Evolutionary conservation across 2,797 vertebrate species (phyloP).

Genomic region (Ibycter americanus): DNA sequence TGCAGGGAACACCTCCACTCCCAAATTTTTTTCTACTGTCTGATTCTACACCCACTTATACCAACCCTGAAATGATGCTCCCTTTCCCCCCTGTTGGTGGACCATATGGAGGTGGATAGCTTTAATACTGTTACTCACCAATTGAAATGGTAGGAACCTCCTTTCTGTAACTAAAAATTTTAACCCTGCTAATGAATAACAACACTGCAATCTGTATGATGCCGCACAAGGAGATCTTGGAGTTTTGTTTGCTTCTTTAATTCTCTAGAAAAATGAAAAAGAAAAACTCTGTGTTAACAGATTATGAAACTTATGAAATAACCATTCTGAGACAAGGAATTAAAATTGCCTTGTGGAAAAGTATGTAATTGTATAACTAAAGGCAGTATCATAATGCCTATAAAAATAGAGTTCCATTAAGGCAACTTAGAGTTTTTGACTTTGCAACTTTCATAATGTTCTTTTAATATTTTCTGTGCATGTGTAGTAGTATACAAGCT

Average conservation of each 20-base stretch:
- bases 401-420: neutral
- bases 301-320: neutral
- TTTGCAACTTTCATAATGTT: neutral
- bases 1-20: neutral
- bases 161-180: neutral
- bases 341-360: neutral
- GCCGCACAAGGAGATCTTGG: neutral
- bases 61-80: neutral
- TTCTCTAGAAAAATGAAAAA: neutral
- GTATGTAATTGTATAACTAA: neutral
- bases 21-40: neutral
- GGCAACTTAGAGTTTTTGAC: neutral
- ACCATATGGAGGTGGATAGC: neutral
- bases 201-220: neutral
- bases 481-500: neutral
- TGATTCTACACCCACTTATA: neutral
- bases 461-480: neutral
- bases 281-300: neutral
- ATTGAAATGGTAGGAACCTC: neutral
- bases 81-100: neutral
- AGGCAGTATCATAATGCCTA: neutral
- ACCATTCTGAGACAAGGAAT: neutral
- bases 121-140: neutral
- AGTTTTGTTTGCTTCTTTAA: neutral
- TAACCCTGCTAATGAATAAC: neutral